Evolutionary conservation across 1,140 invertebrate species (phyloP).

Genomic region (Trichoplusia ni): DNA sequence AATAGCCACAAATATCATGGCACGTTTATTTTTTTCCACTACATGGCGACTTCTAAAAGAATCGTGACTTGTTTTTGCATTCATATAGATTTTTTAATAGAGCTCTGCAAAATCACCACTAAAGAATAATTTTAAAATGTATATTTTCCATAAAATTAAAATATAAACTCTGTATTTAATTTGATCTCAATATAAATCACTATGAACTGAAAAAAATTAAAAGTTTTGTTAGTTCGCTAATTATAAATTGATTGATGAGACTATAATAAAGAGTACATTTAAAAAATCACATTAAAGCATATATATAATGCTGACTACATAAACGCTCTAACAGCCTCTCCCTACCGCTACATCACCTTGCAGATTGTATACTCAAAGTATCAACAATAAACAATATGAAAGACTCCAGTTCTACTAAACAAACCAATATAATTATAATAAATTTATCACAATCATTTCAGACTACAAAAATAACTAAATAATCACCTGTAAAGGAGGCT

Average conservation of each 20-base stretch:
- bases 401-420: slow-evolving; percentile 60
- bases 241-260: slow-evolving; percentile 78
- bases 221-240: slow-evolving; percentile 81
- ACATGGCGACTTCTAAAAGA: slow-evolving; percentile 83
- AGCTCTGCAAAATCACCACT: slow-evolving; percentile 73
- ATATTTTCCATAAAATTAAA: slow-evolving; percentile 80
- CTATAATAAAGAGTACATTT: slow-evolving; percentile 82
- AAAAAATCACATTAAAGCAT: slow-evolving; percentile 83
- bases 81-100: slow-evolving; percentile 77
- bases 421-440: slow-evolving; percentile 56
- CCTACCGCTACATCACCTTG: slow-evolving; percentile 43
- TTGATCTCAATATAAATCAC: slow-evolving; percentile 81
- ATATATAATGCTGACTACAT: slow-evolving; percentile 82
- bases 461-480: slow-evolving; percentile 70
- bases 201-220: slow-evolving; percentile 80
- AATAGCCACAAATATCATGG: slow-evolving; percentile 82
- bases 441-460: slow-evolving; percentile 78
- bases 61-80: slow-evolving; percentile 81
- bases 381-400: slow-evolving; percentile 76
- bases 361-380: slow-evolving; percentile 62
- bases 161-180: slow-evolving; percentile 81
- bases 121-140: slow-evolving; percentile 79
- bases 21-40: slow-evolving; percentile 83
- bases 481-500: slow-evolving; percentile 66
- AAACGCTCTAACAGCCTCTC: slow-evolving; percentile 75